Evolutionary conservation across 2,113 vertebrate species (phyloP), one percentile per base, ranked within the genome.

Genomic region (Psilopogon haemacephalus): DNA sequence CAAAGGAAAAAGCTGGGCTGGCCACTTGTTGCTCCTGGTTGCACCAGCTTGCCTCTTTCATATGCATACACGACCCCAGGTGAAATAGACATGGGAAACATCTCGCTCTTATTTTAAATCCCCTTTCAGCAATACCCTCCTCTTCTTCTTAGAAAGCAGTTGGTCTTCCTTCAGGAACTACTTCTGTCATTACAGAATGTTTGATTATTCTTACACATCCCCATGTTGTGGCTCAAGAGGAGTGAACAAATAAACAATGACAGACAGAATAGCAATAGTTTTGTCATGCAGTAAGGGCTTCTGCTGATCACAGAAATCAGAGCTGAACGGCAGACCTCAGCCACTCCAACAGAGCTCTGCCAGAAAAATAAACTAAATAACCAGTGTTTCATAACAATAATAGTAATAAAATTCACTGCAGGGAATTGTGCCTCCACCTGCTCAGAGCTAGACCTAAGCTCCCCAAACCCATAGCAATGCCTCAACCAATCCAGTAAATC

Each of bases 291-390:
- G 37, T 33, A 76, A 83, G 52, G 33, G 9, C 12, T 2, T 88
- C 50, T 85, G 23, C 67, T 83, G 74, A 87, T 69, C 37, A 40
- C 7, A 63, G 63, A 94, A 91, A 67, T 59, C 13, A 73, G 26
- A 32, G 48, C 33, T 85, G 78, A 89, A 50, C 0, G 4, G 37
- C 63, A 92, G 71, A 83, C 26, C 38, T 54, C 35, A 1, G 2
- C 18, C 4, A 1, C 44, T 62, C 67, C 68, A 83, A 50, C 78
- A 93, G 82, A 79, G 68, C 21, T 89, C 75, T 82, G 33, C 7
- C 55, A 80, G 89, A 59, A 60, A 76, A 82, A 76, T 63, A 89
- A 73, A 67, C 63, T 56, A 91, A 94, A 93, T 74, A 89, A 56
- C 28, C 33, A 33, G 28, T 80, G 33, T 85, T 91, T 91, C 60